Evolutionary conservation across 2,113 vertebrate species (phyloP), one percentile per base, ranked within the genome.

Genomic region (Ictalurus punctatus): DNA sequence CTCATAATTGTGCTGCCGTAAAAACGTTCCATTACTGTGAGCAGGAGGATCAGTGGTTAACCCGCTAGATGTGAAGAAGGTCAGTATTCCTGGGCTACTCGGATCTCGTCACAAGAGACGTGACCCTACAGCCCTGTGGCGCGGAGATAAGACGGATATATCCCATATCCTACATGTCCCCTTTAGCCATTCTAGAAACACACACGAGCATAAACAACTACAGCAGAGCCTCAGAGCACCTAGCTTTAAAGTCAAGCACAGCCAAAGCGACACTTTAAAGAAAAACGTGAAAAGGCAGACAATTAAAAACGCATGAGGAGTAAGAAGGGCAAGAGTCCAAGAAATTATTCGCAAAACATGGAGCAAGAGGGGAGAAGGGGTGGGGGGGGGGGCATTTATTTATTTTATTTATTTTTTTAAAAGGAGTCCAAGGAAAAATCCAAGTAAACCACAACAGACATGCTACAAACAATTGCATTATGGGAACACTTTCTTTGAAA

Each of bases 361-460:
- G 65, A 34, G 84, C 67, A 30, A 69, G 83, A 34, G 48, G n/a
- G 61, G 30, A 58, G n/a, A 37, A 27, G 12, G n/a, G 48, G 9
- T 9, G 44, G 21, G 48, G 95, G 95, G 95, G 95, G 19, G 10
- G 3, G 13, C 6, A 44, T 44, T 44, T 44, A 44, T 44, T 44
- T 48, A 48, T 48, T 48, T 48, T 48, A 48, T 48, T 48, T 48
- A 48, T 48, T 48, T 48, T 48, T 48, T 48, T 48, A 7, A 48
- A 96, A 95, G 96, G 96, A 95, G 91, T 95, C 94, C 92, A 65
- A 83, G 95, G 94, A 93, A 94, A 94, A 79, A 93, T 94, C 90
- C 93, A 94, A 92, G 92, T 89, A 92, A 95, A 94, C 96, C 96
- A 97, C 96, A 96, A 96, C 91, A 96, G 94, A 97, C 93, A 93